These are phyloP conservation scores for Gryllus longicercus DNA, from an alignment of 2,888 invertebrate species.

Conservation along the genomic window DNA sequence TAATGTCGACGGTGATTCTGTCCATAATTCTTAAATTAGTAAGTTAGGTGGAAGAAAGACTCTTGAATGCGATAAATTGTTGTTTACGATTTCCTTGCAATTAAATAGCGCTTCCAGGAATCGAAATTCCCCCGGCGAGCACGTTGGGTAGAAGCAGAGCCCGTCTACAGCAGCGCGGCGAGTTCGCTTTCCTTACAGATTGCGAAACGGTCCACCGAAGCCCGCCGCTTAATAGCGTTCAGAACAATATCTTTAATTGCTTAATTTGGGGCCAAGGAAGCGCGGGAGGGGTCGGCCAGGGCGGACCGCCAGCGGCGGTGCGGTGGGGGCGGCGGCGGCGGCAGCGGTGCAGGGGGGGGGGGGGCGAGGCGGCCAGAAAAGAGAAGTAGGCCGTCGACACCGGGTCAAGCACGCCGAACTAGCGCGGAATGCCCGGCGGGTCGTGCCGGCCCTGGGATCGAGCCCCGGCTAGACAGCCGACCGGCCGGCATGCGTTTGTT, in stretches of 20 bases:
- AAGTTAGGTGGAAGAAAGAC: no score
- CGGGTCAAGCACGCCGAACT: not conserved
- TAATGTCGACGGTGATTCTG: no score
- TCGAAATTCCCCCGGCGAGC: no score
- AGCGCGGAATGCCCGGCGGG: not conserved
- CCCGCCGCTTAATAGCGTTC: not conserved
- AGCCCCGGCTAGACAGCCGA: not conserved
- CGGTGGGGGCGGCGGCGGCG: not conserved
- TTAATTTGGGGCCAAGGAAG: conserved; percentile 17
- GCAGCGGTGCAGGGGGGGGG: not conserved
- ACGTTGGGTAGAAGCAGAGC: no score
- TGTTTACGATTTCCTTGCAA: no score
- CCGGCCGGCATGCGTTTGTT: not conserved
- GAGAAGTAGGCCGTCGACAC: not conserved
- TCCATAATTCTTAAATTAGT: no score
- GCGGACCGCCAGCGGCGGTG: not conserved
- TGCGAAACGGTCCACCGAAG: not conserved
- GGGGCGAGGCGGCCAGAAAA: not conserved
- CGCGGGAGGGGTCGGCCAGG: not conserved
- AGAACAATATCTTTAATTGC: not conserved
- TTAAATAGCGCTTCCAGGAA: no score
- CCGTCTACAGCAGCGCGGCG: no score
- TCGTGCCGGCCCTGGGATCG: conserved; percentile 1
- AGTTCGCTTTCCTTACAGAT: not conserved
- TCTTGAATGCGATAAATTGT: no score